Base-by-base conservation (phyloP, 1,140 invertebrate species). In the Rhynchophorus ferrugineus region DNA sequence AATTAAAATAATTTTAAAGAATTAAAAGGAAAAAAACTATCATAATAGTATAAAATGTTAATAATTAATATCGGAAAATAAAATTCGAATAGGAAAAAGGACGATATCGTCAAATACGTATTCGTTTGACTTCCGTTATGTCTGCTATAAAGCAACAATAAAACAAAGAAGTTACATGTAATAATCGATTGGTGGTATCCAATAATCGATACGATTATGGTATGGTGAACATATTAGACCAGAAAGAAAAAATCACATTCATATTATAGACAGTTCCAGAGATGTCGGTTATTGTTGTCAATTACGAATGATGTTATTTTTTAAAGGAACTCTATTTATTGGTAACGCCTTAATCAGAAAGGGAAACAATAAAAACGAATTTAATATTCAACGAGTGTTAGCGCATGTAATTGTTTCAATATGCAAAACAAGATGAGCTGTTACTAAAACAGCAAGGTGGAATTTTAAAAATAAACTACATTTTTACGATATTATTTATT, bases 321-420 rank as follows among this genome's bases (percentile, higher is more conserved):
- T 11, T 5, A 20, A 24, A 1, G 16, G 34, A 45, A 13, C 22
- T 45, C 29, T 29, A 29, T 11, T 11, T 29, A 29, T 29, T 45
- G 29, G 44, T 14, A 17, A 24, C 24, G 29, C 44, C 21, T 33
- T 45, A 45, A 45, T 13, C 6, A 34, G 24, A 13, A 5, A 9
- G 2, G 22, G 34, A 29, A 9, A 45, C 44, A 45, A 43, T 43
- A 43, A 29, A 29, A 45, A 33, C 20, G n/a, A 5, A 14, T 34
- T 45, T 45, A 45, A 45, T 33, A 45, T 45, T 20, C 44, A 45
- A 11, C 29, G 11, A 16, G n/a, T 7, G 44, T 45, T 7, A 29
- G 24, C 24, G 11, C 24, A 5, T 6, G 11, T 29, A 29, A 29
- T 29, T 29, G 24, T 29, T 29, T 29, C 24, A 29, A 29, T 29